Base-by-base conservation (phyloP, 2,797 vertebrate genomes). In the Pterois miles region DNA sequence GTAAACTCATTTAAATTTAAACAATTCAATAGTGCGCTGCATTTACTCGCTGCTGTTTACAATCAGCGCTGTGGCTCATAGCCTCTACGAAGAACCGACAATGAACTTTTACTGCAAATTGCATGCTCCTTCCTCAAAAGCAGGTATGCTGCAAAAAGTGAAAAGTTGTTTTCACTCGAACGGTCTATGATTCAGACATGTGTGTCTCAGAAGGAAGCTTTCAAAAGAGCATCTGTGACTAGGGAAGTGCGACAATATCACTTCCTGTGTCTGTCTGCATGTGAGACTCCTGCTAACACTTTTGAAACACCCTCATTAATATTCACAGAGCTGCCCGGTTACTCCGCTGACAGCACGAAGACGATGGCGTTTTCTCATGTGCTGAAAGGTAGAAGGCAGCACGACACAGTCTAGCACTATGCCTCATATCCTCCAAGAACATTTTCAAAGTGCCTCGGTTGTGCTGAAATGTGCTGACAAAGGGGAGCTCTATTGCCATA, bases 191-290 rank as follows among this genome's bases (percentile, higher is more conserved):
- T 76, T 88, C 80, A 66, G 77, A 76, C n/a, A 4, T 43, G 25
- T 58, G 53, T 1, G 7, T 83, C 85, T 88, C 73, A 71, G 56
- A 78, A 52, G 57, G 81, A 65, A 84, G 66, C 62, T 78, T 83
- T 78, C 59, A 69, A 31, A 84, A 78, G 80, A 79, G 78, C 16
- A 86, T 92, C 88, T 92, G 81, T 71, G 73, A 75, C 85, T 81
- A 91, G 88, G 92, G 91, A 93, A 93, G 92, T 92, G 88, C 70
- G 73, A 87, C 87, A 87, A 89, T 90, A 90, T 87, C 83, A 81
- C 88, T 93, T 93, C 91, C 93, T 91, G 90, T 75, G 89, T 92
- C 93, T 92, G 93, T 90, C 90, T 93, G 91, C 65, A 78, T 88
- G 86, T 16, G 72, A 90, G 90, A 93, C 90, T 77, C 82, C 83